These are phyloP conservation scores for Idaea dimidiata DNA, from an alignment of 2,888 invertebrate genomes.

Conservation along the genomic window DNA sequence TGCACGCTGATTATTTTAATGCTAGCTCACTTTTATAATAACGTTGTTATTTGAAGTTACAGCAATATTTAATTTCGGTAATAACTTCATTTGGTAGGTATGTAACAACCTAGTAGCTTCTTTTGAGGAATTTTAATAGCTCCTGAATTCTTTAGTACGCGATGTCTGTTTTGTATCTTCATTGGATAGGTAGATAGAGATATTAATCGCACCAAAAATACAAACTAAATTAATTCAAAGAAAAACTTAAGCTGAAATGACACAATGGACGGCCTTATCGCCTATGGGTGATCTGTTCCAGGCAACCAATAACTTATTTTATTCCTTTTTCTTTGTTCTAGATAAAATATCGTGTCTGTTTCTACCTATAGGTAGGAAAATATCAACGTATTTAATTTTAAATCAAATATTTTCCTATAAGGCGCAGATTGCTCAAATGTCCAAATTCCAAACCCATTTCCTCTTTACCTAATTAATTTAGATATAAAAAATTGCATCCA, in stretches of 20 bases:
- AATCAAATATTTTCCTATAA: background rate
- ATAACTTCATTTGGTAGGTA: background rate
- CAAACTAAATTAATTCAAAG: no score
- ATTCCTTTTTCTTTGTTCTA: no score
- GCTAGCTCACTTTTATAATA: background rate
- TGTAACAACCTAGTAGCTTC: background rate
- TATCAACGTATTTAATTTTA: background rate
- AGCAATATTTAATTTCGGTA: background rate
- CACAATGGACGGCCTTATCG: no score
- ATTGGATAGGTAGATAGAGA: no score
- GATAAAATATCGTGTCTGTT: background rate
- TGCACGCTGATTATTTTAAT: constrained; percentile 29
- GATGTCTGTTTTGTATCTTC: background rate
- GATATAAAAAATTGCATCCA: constrained; percentile 1
- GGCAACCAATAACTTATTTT: no score
- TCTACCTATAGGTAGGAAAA: background rate
- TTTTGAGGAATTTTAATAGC: background rate
- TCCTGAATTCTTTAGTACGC: background rate
- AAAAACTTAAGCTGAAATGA: no score
- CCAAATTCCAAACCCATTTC: constrained; percentile 16
- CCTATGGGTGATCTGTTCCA: no score
- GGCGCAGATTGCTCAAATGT: constrained; percentile 19
- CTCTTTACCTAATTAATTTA: constrained; percentile 5
- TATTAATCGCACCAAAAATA: no score
- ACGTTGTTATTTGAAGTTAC: background rate